Percentiles rank a stretch among this genome's conserved stretches.
phyloP scores from a whole-genome alignment of 1,140 invertebrate genomes.

The Tyrophagus putrescentiae region DNA sequence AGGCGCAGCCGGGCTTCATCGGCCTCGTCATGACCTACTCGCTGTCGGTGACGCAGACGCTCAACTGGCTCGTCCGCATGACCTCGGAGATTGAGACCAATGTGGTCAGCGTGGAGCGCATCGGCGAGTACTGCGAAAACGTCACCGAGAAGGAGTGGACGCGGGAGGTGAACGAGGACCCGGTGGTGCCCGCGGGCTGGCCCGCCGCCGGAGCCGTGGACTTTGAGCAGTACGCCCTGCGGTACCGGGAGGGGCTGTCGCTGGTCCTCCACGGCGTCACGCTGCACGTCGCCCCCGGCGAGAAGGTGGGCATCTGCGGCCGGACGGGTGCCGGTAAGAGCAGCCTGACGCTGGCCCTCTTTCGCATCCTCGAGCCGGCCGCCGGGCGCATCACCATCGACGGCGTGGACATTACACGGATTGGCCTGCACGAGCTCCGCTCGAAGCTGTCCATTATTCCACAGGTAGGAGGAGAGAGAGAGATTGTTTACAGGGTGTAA shows the following conservation, averaged over 20 bases:
- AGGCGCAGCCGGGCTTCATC: conserved; percentile 60
- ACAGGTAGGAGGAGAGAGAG: conserved; percentile 28
- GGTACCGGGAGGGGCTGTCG: conserved; percentile 56
- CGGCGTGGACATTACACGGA: conserved; percentile 54
- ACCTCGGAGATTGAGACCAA: conserved; percentile 92
- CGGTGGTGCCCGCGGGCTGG: conserved; percentile 39
- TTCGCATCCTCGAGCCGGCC: conserved; percentile 40
- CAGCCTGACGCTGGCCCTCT: conserved; percentile 39
- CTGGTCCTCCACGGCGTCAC: conserved; percentile 32
- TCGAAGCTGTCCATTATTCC: conserved; percentile 75
- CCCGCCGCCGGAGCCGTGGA: conserved; percentile 52
- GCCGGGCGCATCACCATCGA: conserved; percentile 67
- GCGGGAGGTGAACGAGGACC: background rate
- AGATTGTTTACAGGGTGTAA: background rate
- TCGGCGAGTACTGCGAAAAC: conserved; percentile 85
- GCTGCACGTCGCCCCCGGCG: conserved; percentile 29
- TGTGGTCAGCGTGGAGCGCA: conserved; percentile 90
- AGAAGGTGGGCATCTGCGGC: conserved; percentile 43
- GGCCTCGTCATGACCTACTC: conserved; percentile 80
- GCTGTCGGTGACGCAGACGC: conserved; percentile 73
- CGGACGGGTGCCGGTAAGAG: conserved; percentile 44
- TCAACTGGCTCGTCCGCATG: conserved; percentile 93
- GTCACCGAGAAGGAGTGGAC: conserved; percentile 36
- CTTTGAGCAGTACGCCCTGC: conserved; percentile 58
- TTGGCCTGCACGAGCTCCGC: conserved; percentile 52